These are phyloP conservation scores for Exaiptasia diaphana DNA, from an alignment of 64 coral and sea anemone species.

Conservation along the genomic window DNA sequence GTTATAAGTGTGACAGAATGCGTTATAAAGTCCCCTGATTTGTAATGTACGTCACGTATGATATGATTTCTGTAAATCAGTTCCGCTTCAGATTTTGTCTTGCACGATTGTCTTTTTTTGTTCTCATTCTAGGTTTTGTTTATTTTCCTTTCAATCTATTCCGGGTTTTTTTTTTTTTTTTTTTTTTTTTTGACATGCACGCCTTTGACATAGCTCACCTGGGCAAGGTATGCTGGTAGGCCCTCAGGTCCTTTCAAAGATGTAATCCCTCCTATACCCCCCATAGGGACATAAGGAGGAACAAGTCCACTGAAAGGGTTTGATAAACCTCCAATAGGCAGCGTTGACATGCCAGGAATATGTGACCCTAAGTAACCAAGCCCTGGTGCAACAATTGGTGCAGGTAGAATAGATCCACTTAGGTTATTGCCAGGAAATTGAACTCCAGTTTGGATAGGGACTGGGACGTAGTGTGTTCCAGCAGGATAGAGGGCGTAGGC, in stretches of 20 bases:
- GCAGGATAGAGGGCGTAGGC: conserved; percentile 82
- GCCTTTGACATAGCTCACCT: conserved; percentile 7
- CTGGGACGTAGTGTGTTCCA: conserved; percentile 86
- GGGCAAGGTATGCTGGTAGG: neutral
- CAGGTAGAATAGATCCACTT: neutral
- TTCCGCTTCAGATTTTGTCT: no score
- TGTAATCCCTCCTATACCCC: neutral
- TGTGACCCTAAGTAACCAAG: neutral
- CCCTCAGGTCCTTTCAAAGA: neutral
- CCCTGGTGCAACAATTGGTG: neutral
- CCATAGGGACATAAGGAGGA: neutral
- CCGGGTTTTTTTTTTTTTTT: no score
- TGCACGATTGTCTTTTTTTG: no score
- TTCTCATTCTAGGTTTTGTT: no score
- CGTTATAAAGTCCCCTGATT: no score
- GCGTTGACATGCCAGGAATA: neutral
- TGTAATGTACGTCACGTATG: no score
- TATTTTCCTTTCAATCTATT: no score
- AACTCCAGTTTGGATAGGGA: conserved; percentile 62
- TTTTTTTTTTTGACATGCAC: no score
- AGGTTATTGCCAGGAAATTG: conserved; percentile 30
- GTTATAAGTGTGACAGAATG: no score
- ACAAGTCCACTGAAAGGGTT: neutral
- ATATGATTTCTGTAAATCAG: no score
- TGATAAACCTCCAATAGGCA: neutral